Conservation (phyloP, 2,113 vertebrate genomes). For the Stegostoma tigrinum region DNA sequence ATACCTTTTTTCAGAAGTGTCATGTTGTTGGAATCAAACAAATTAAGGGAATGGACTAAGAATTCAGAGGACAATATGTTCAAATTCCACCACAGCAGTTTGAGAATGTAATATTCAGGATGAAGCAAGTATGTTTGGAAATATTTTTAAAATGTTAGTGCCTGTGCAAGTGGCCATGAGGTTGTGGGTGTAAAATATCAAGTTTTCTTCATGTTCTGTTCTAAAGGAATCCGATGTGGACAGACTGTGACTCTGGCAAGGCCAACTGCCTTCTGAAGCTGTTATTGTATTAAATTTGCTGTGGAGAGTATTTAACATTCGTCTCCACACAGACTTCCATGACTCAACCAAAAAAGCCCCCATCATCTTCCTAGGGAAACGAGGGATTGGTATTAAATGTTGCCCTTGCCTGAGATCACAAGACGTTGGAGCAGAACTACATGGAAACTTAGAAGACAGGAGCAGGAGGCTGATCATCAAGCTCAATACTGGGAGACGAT, state of each 20-base stretch:
- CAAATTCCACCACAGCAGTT: not conserved
- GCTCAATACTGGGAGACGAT: no score
- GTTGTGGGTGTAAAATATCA: not conserved
- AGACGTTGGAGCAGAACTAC: no score
- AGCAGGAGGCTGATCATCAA: no score
- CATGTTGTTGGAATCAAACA: not conserved
- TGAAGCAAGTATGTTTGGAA: not conserved
- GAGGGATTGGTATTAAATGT: not conserved
- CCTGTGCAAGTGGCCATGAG: not conserved
- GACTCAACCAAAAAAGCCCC: no score
- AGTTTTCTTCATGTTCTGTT: not conserved
- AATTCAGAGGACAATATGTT: not conserved
- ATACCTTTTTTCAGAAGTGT: no score
- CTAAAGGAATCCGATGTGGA: not conserved
- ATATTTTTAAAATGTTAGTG: not conserved
- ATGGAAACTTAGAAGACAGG: no score
- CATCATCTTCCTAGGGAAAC: not conserved
- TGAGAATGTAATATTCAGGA: not conserved
- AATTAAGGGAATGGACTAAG: not conserved
- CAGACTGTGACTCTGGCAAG: not conserved
- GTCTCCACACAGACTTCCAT: not conserved
- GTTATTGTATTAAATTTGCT: not conserved
- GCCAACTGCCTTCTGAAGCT: not conserved
- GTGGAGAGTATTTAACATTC: not conserved
- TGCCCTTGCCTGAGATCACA: not conserved